Evolutionary conservation across 2,888 invertebrate species (phyloP).

Genomic region (Mythimna pallens): DNA sequence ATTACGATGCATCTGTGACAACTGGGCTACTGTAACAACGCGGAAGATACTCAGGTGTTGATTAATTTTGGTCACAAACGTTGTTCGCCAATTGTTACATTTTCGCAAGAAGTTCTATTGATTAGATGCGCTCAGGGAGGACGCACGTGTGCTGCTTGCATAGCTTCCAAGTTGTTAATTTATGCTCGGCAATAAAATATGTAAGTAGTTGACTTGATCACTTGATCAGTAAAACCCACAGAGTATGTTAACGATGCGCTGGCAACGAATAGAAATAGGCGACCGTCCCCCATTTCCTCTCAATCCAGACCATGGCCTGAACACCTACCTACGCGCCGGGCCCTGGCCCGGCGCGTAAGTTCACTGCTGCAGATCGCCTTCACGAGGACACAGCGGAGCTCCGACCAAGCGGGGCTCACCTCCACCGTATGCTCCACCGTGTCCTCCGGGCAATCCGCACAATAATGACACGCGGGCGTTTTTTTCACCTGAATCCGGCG

Average conservation of each 20-base stretch:
- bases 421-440: too few species aligned
- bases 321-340: too few species aligned
- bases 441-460: too few species aligned
- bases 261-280: background rate
- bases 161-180: slow-evolving; percentile 27
- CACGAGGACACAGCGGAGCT: too few species aligned
- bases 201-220: background rate
- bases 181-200: slow-evolving; percentile 25
- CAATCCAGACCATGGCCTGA: too few species aligned
- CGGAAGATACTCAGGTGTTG: slow-evolving; percentile 51
- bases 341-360: too few species aligned
- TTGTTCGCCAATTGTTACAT: slow-evolving; percentile 48
- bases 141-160: slow-evolving; percentile 18
- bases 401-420: too few species aligned
- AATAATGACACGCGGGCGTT: too few species aligned
- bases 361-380: too few species aligned
- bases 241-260: background rate
- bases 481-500: too few species aligned
- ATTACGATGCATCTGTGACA: slow-evolving; percentile 34
- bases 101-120: slow-evolving; percentile 52
- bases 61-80: slow-evolving; percentile 60
- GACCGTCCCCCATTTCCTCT: too few species aligned
- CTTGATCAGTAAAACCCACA: slow-evolving; percentile 4
- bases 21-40: slow-evolving; percentile 31
- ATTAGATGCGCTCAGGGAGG: slow-evolving; percentile 33